Base-by-base conservation (phyloP, 1,140 invertebrate species). In the Triops longicaudatus region DNA sequence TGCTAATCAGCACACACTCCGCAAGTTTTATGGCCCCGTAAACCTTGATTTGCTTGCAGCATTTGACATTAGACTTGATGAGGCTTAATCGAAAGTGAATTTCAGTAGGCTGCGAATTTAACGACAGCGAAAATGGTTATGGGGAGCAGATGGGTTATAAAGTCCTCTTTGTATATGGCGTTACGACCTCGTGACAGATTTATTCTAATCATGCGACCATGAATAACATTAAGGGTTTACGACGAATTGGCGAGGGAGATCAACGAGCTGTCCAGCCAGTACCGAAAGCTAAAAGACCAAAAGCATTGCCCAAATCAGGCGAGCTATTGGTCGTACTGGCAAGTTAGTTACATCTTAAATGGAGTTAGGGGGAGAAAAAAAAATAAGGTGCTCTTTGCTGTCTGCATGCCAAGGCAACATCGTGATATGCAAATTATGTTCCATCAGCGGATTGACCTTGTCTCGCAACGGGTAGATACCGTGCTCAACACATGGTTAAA, bases 261-360 rank as follows among this genome's bases (percentile, higher is more conserved):
- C 50, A 63, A 63, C 50, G 50, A 63, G 50, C 50, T 63, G 50
- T 63, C 50, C 14, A 22, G 50, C 50, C 50, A 63, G 50, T 22
- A 63, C 50, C 50, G 22, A 63, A 63, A 63, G n/a, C 50, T 17
- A 63, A 63, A 63, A n/a, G n/a, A n/a, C 11, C 43, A 44, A 44
- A 63, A 63, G 50, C 50, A 63, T 63, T 63, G 50, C 50, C 50
- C 50, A 63, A 63, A 63, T 63, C 50, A 63, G 50, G 50, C 50
- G 17, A 63, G 22, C 50, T 37, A 63, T 63, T 17, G 50, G 50
- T 63, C 22, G 50, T 63, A 63, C 14, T 63, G 50, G 14, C 22
- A 14, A 63, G 50, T 63, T 63, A 63, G 50, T 63, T 63, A 63
- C 50, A 17, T 63, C n/a, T 63, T 63, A 63, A 63, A 63, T 44